Conservation (phyloP, 2,113 vertebrate species). For the Panthera uncia region DNA sequence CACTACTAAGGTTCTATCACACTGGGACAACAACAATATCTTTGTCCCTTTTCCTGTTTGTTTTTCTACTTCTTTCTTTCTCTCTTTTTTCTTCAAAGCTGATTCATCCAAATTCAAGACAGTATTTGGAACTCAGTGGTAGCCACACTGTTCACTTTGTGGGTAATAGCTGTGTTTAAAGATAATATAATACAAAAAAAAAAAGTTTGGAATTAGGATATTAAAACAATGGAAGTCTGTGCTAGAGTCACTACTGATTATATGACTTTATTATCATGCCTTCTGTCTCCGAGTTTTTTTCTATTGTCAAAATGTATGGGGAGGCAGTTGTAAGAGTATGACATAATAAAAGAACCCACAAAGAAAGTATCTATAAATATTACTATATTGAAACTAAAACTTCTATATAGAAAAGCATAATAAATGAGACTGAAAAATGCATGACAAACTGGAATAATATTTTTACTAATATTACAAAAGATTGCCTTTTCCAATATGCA, state of each 20-base stretch:
- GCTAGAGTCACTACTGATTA: background rate
- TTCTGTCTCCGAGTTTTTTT: background rate
- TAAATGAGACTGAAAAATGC: background rate
- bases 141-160: background rate
- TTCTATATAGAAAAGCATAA: background rate
- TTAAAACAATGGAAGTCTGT: background rate
- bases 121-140: background rate
- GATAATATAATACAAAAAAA: background rate
- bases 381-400: background rate
- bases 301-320: background rate
- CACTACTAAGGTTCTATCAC: background rate
- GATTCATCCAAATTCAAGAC: background rate
- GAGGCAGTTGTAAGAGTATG: background rate
- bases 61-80: background rate
- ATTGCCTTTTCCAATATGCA: background rate
- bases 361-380: conserved; percentile 6
- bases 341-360: background rate
- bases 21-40: background rate
- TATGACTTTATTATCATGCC: background rate
- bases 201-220: background rate
- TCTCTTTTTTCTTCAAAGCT: background rate
- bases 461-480: background rate
- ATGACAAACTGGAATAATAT: background rate
- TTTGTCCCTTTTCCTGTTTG: background rate
- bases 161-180: background rate